These are phyloP conservation scores for Trichonephila inaurata DNA, from an alignment of 1,140 invertebrate species.

Conservation along the genomic window DNA sequence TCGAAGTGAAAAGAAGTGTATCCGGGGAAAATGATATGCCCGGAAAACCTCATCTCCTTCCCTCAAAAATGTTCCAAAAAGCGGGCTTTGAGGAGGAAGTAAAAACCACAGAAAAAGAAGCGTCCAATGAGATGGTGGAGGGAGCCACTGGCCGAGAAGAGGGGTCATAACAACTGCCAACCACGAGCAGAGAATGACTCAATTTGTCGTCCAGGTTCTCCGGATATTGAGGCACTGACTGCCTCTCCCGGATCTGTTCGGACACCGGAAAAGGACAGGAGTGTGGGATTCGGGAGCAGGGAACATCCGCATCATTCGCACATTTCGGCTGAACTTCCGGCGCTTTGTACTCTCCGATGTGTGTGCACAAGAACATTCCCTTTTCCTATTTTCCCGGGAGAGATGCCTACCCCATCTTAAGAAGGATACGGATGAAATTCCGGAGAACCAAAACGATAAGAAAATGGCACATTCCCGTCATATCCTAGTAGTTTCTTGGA, in stretches of 20 bases:
- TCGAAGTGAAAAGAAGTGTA: neutral
- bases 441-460: slow-evolving; percentile 20
- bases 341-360: neutral
- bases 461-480: neutral
- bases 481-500: neutral
- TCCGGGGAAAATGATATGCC: neutral
- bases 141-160: neutral
- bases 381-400: neutral
- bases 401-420: slow-evolving; percentile 7
- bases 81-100: neutral
- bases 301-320: slow-evolving; percentile 43
- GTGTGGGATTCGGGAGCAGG: slow-evolving; percentile 36
- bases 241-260: slow-evolving; percentile 60
- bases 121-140: neutral
- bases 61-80: slow-evolving; percentile 5
- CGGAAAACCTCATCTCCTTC: neutral
- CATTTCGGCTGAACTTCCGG: slow-evolving; percentile 42
- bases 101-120: neutral
- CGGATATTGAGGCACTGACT: slow-evolving; percentile 73
- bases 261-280: slow-evolving; percentile 66
- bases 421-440: slow-evolving; percentile 2
- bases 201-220: slow-evolving; percentile 62
- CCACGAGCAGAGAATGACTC: slow-evolving; percentile 59
- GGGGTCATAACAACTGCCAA: slow-evolving; percentile 55
- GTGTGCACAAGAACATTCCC: slow-evolving; percentile 9